Base-by-base conservation (phyloP, 2,888 invertebrate genomes). In the Drosophila siamana region DNA sequence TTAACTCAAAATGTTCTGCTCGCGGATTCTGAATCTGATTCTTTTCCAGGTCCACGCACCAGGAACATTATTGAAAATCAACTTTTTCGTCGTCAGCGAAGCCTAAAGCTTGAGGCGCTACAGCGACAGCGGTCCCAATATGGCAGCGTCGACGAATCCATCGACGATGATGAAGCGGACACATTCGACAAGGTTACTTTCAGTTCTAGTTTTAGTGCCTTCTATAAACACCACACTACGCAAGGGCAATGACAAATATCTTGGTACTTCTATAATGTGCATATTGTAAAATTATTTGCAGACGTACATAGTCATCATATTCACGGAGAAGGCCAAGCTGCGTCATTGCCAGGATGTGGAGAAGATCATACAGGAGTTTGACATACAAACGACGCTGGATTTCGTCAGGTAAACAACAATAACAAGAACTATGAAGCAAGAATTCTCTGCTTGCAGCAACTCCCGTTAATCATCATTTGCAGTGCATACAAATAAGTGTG, bases 281-380 rank as follows among this genome's bases (percentile, higher is more conserved):
- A 26, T 6, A 26, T 26, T 26, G 5, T 0, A 26, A 26, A 26
- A 26, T 6, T 24, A 11, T 40, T 33, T 44, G 19, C 22, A 92
- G 92, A 91, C 92, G 2, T 91, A 90, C 63, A 80, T 92, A 28
- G 91, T 91, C 2, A 89, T 92, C 15, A 90, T 89, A 74, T 92
- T 92, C 66, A 91, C 92, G 38, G 90, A 89, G 51, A 92, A 91
- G 72, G 89, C 92, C 2, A 91, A 87, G 63, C 65, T 86, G 46
- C 80, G 88, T 1, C 89, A 90, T 60, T 91, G 92, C 22, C 86
- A 90, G 63, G 92, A 92, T 88, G 90, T 92, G 43, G 91, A 90
- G 52, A 92, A 91, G 72, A 91, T 92, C 50, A 77, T 92, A 13
- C 89, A 91, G 65, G 92, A 92, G 77, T 90, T 91, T 66, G 90